Evolutionary conservation across 2,113 vertebrate genomes (phyloP).

Genomic region (Dolichotis patagonum): DNA sequence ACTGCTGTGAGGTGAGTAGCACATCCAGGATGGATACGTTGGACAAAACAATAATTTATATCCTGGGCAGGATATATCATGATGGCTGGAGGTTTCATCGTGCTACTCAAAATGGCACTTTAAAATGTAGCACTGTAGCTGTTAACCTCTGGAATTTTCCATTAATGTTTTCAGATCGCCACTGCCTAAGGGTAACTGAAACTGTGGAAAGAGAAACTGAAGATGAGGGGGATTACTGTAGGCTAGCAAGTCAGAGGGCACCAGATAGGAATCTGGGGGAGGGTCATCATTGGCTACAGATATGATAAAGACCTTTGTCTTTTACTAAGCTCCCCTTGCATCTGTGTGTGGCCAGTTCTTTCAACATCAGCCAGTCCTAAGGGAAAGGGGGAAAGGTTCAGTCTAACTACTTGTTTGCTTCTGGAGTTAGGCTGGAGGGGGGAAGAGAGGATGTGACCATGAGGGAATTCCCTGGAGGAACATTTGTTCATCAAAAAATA

Average conservation of each 20-base stretch:
- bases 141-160: not conserved
- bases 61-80: not conserved
- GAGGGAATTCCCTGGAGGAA: conserved; percentile 10
- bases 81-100: not conserved
- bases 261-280: not conserved
- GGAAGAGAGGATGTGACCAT: not conserved
- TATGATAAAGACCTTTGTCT: not conserved
- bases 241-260: not conserved
- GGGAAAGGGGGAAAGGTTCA: not conserved
- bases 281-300: not conserved
- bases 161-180: not conserved
- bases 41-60: not conserved
- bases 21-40: not conserved
- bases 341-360: not conserved
- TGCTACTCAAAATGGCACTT: not conserved
- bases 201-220: not conserved
- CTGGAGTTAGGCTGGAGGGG: not conserved
- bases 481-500: conserved; percentile 18
- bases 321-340: conserved; percentile 26
- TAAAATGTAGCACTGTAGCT: not conserved
- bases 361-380: conserved; percentile 2
- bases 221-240: not conserved
- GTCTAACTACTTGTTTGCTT: not conserved
- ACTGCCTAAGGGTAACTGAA: not conserved
- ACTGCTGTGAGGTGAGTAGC: not conserved